Evolutionary conservation across 2,113 vertebrate species (phyloP).

Genomic region (Semicossyphus pulcher): DNA sequence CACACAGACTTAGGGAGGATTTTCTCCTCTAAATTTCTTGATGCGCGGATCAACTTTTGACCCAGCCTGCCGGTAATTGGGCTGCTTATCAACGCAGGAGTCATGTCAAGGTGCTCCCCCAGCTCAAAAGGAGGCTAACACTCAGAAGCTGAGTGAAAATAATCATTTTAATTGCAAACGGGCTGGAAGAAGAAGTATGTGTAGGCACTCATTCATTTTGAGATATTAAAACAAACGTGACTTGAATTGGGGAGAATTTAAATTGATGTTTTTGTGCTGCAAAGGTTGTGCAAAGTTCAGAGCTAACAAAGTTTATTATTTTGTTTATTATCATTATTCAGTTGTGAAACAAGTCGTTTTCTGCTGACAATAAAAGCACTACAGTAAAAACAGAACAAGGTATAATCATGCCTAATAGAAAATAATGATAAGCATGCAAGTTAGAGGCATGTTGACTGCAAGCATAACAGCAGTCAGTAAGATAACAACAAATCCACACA

Average conservation of each 20-base stretch:
- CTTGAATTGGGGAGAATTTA: neutral
- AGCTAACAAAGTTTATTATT: neutral
- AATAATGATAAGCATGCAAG: conserved; percentile 17
- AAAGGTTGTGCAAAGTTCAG: conserved; percentile 9
- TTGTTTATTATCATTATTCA: no score
- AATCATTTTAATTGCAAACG: conserved; percentile 9
- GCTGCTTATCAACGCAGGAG: conserved; percentile 28
- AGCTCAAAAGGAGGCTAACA: conserved; percentile 10
- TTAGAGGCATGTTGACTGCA: no score
- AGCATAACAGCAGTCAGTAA: neutral
- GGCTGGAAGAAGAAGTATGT: neutral
- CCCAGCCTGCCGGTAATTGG: conserved; percentile 39
- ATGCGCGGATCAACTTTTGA: conserved; percentile 35
- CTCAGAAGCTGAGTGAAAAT: neutral
- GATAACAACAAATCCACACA: neutral
- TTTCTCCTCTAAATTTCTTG: conserved; percentile 16
- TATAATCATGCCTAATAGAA: neutral
- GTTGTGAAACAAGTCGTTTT: no score
- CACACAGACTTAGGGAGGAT: conserved; percentile 4
- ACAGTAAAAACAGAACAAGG: neutral
- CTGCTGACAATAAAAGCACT: neutral
- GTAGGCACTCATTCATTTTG: neutral
- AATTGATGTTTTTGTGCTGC: neutral
- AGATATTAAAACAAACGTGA: neutral
- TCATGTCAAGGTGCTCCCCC: conserved; percentile 38